These are phyloP conservation scores for Epinotia ramella DNA, from an alignment of 2,888 invertebrate genomes.

Conservation along the genomic window DNA sequence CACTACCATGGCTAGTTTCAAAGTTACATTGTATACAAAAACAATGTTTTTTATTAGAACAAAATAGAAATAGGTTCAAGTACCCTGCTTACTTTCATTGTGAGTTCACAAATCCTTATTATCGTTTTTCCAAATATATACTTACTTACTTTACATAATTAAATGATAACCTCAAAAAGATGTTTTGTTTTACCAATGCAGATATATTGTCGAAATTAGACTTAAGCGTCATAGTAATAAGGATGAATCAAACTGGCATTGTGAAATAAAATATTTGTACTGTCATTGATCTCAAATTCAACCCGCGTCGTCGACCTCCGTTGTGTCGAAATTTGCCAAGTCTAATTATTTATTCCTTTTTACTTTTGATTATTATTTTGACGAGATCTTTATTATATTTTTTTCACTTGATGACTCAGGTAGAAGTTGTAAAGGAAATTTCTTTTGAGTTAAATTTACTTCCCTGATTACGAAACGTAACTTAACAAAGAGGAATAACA, in stretches of 20 bases:
- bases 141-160: too few relatives aligned
- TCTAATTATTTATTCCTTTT: conserved; percentile 40
- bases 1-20: too few relatives aligned
- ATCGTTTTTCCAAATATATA: too few relatives aligned
- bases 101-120: too few relatives aligned
- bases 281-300: conserved; percentile 54
- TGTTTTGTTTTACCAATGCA: not conserved
- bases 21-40: too few relatives aligned
- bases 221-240: not conserved
- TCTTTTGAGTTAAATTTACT: conserved; percentile 1
- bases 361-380: conserved; percentile 46
- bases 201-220: not conserved
- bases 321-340: conserved; percentile 48
- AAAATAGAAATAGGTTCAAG: too few relatives aligned
- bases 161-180: not conserved
- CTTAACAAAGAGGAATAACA: too few relatives aligned
- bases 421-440: conserved; percentile 12
- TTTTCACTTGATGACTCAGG: conserved; percentile 42
- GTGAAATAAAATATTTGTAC: not conserved
- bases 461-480: too few relatives aligned
- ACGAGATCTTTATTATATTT: conserved; percentile 37
- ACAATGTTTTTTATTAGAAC: too few relatives aligned
- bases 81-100: too few relatives aligned
- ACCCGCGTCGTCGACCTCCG: conserved; percentile 49
- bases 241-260: not conserved